Evolutionary conservation across 2,113 vertebrate genomes (phyloP).

Genomic region (Clarias batrachus): DNA sequence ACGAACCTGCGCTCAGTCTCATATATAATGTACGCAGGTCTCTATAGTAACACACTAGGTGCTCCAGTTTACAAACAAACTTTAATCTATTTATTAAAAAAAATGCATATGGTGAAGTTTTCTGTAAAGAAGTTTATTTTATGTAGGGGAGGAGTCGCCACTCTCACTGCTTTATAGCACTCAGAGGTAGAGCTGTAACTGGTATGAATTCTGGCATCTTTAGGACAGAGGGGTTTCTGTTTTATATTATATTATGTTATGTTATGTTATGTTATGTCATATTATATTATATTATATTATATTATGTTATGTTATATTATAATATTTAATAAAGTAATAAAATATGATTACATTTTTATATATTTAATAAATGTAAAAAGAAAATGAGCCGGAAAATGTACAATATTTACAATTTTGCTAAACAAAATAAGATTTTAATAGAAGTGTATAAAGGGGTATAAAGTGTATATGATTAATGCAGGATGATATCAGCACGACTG

Average conservation of each 20-base stretch:
- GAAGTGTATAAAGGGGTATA: too few species aligned
- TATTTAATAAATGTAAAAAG: too few species aligned
- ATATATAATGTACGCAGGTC: neutral
- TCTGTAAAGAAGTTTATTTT: neutral
- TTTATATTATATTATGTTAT: neutral
- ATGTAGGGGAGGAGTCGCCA: neutral
- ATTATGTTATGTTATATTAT: too few species aligned
- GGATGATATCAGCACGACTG: too few species aligned
- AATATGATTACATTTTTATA: too few species aligned
- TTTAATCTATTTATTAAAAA: neutral
- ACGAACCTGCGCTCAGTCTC: neutral
- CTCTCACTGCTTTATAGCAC: neutral
- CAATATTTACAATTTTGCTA: too few species aligned
- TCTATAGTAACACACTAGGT: neutral
- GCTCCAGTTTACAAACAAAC: neutral
- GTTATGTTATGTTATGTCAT: neutral
- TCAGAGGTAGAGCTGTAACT: neutral
- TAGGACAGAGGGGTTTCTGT: neutral
- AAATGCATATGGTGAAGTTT: neutral
- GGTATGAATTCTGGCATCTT: too few species aligned
- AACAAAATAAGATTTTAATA: too few species aligned
- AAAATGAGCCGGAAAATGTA: too few species aligned
- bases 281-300: neutral
- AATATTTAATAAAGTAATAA: too few species aligned
- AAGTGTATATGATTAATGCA: too few species aligned